Evolutionary conservation across 1,140 invertebrate genomes (phyloP), one percentile per base, ranked within the genome.

Genomic region (Drosophila truncata): DNA sequence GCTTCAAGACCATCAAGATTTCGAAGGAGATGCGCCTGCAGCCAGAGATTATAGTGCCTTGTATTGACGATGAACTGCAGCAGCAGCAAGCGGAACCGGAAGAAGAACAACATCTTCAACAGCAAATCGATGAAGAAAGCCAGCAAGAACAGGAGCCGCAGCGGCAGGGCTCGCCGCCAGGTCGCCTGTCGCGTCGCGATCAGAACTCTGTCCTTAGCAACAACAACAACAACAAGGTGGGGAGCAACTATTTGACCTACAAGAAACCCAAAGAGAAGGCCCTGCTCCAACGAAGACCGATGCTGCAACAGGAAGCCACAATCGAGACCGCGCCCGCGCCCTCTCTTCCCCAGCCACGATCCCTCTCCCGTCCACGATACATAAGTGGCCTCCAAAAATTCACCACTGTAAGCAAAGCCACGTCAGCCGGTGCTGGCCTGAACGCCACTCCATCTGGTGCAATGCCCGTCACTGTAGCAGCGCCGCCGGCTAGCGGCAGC

Each of bases 1-100:
- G 92, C n/a, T 93, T 93, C 41, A 92, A 92, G 70, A 93, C 92
- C 27, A 93, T 93, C 29, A 91, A 92, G 78, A 91, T 93, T 18
- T 82, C 79, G 8, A 91, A 82, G 54, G 87, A 76, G 37, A 80
- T 82, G 82, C 74, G 71, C 37, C 52, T 76, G 25, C 67, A 80
- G 67, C 61, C 57, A 41, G 66, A 80, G 42, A 69, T 78, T 11
- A 70, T 66, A 70, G 84, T 88, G 84, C 84, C 84, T 88, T 88
- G 84, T 77, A 88, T 88, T 52, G 84, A 88, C 47, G 87, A 91
- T 54, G 84, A 91, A 16, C 61, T 80, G 27, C 47, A 62, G 29
- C 47, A 65, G 14, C 47, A 65, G 35, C 41, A 66, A 14, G 37
- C 57, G 57, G 39, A 76, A 37, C 25, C 39, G 54, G 39, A 72